Evolutionary conservation across 2,113 vertebrate genomes (phyloP).

Genomic region (Neopipo cinnamomea): DNA sequence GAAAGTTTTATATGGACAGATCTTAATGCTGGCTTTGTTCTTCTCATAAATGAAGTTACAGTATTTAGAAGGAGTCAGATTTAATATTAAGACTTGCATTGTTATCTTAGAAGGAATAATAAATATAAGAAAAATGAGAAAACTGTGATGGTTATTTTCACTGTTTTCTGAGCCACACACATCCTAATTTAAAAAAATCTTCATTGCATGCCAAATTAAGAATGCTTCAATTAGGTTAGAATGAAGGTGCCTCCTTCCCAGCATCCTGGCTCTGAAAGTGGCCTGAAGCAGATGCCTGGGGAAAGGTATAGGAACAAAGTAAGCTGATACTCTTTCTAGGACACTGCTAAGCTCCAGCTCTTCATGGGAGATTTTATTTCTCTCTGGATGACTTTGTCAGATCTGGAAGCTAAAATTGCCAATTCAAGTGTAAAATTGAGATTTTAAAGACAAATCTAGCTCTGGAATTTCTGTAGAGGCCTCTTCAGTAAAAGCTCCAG

Average conservation of each 20-base stretch:
- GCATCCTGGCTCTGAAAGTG: neutral
- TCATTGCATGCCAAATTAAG: neutral
- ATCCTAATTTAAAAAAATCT: neutral
- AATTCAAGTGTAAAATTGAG: conserved; percentile 6
- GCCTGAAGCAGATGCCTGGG: neutral
- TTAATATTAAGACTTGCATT: neutral
- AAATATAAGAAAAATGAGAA: neutral
- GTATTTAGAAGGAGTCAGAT: neutral
- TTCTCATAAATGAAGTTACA: neutral
- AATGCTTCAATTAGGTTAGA: neutral
- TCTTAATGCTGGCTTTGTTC: neutral
- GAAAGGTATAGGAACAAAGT: neutral
- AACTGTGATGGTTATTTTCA: neutral
- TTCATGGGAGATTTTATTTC: neutral
- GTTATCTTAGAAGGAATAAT: neutral
- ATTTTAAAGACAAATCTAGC: conserved; percentile 1
- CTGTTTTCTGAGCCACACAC: neutral
- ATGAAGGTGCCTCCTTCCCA: neutral
- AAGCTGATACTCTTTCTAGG: neutral
- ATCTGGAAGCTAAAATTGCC: neutral
- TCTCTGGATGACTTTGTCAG: neutral
- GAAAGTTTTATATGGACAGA: neutral
- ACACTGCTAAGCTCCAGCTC: neutral
- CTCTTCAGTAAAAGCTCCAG: neutral
- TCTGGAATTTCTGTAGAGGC: neutral